These are phyloP conservation scores for Vombatus ursinus DNA, from an alignment of 2,113 vertebrate genomes.

Conservation along the genomic window DNA sequence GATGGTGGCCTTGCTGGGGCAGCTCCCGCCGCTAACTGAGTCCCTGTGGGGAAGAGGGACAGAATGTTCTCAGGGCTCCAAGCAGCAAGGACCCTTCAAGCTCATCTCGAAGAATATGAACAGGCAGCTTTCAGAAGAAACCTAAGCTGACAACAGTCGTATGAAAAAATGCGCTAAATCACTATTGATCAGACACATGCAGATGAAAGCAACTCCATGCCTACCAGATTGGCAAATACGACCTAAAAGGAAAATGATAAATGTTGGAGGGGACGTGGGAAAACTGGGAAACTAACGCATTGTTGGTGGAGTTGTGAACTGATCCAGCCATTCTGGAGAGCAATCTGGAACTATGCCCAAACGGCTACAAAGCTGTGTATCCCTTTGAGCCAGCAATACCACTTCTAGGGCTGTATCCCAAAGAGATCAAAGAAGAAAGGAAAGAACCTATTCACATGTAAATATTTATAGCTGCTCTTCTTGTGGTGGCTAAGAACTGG, in stretches of 20 bases:
- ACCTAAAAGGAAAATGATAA: background rate
- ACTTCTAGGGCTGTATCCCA: background rate
- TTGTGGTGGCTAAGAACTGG: background rate
- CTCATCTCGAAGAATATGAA: background rate
- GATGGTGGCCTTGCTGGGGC: constrained; percentile 87
- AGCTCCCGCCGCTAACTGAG: constrained; percentile 82
- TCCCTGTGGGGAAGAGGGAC: constrained; percentile 78
- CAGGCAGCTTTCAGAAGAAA: background rate
- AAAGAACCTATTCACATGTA: background rate
- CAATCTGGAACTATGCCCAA: background rate
- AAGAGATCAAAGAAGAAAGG: background rate
- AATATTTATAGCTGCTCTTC: background rate
- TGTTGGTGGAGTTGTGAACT: background rate
- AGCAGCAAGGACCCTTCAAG: background rate
- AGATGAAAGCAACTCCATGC: background rate
- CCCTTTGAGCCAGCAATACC: background rate
- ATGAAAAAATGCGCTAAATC: background rate
- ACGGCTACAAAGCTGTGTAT: background rate
- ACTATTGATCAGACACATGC: background rate
- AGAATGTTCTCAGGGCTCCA: background rate
- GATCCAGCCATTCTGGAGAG: background rate
- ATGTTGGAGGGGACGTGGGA: background rate
- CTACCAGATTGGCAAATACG: background rate
- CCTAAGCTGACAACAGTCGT: background rate
- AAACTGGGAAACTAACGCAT: background rate